Conservation (phyloP, 2,797 vertebrate genomes). For the Neomorphus geoffroyi region DNA sequence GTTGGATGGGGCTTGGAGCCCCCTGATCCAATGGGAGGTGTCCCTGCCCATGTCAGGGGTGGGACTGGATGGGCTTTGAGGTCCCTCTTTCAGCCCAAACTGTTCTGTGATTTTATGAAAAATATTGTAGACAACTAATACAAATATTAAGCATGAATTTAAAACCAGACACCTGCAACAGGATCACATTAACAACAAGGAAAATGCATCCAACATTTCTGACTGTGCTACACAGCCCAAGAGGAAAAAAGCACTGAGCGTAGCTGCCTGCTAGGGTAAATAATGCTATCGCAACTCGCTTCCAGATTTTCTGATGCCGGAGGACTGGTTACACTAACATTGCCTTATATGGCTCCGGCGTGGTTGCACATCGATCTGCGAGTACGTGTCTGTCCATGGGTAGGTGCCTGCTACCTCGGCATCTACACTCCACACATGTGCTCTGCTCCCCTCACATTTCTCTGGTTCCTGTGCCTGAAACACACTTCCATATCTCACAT, state of each 20-base stretch:
- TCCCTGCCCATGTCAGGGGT: too few species aligned
- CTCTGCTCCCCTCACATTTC: not conserved
- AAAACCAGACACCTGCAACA: not conserved
- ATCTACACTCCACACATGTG: fast-evolving
- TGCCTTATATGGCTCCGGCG: not conserved
- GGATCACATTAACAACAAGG: not conserved
- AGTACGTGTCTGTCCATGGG: not conserved
- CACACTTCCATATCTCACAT: not conserved
- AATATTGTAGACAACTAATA: not conserved
- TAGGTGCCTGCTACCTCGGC: not conserved
- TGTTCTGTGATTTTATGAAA: not conserved
- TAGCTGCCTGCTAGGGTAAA: not conserved
- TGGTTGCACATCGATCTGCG: not conserved
- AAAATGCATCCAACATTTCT: fast-evolving
- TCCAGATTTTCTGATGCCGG: not conserved
- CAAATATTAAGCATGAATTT: not conserved
- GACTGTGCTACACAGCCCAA: not conserved
- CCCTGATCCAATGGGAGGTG: too few species aligned
- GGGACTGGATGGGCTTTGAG: too few species aligned
- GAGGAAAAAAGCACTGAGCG: not conserved
- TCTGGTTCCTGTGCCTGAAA: not conserved
- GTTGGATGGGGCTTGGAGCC: too few species aligned
- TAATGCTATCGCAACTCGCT: not conserved
- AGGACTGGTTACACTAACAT: not conserved
- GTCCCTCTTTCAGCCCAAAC: too few species aligned